Conservation (phyloP, 2,888 invertebrate species). For the Sarcophaga subvicina region DNA sequence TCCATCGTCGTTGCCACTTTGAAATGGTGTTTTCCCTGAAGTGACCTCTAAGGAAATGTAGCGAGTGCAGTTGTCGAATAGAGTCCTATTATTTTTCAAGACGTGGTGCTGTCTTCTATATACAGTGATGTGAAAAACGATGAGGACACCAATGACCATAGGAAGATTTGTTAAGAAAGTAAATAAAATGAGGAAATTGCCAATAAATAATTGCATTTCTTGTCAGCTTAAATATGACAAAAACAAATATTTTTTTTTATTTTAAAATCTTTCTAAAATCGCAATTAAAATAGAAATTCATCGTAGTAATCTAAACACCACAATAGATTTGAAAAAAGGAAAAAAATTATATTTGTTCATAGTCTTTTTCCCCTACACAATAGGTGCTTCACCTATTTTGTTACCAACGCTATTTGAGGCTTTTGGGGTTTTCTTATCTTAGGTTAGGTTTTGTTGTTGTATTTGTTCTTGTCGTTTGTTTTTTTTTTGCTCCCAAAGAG, state of each 20-base stretch:
- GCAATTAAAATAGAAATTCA: neutral
- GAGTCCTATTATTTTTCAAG: too few species aligned
- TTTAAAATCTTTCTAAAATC: neutral
- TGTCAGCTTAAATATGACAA: neutral
- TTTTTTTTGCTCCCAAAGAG: neutral
- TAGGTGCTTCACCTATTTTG: slow-evolving; percentile 48
- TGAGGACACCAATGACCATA: too few species aligned
- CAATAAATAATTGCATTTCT: too few species aligned
- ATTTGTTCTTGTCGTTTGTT: slow-evolving; percentile 4
- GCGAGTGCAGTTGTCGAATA: too few species aligned
- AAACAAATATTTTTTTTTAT: neutral
- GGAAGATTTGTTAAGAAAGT: too few species aligned
- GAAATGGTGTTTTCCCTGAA: too few species aligned
- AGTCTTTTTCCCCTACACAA: neutral
- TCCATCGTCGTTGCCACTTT: too few species aligned
- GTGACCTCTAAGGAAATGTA: too few species aligned
- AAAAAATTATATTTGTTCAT: too few species aligned
- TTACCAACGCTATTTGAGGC: slow-evolving; percentile 66
- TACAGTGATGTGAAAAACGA: too few species aligned
- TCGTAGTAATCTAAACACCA: neutral
- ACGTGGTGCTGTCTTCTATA: too few species aligned
- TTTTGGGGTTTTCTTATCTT: slow-evolving; percentile 69
- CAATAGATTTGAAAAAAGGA: neutral
- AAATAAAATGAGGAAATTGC: too few species aligned
- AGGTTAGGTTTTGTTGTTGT: slow-evolving; percentile 57